These are phyloP conservation scores for Eilema sororculum DNA, from an alignment of 2,888 invertebrate species.

Conservation along the genomic window DNA sequence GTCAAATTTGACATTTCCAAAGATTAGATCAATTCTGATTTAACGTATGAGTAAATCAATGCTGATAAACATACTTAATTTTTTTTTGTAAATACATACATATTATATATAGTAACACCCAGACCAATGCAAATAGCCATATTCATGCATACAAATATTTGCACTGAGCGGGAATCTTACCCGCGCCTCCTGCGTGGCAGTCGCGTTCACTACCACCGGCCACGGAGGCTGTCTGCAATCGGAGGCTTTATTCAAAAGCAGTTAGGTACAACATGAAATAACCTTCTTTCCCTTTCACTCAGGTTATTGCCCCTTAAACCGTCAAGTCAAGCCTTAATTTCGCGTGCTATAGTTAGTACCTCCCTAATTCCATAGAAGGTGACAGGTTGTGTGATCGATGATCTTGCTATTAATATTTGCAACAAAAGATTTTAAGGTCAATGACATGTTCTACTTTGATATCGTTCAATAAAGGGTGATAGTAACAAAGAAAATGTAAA, in stretches of 20 bases:
- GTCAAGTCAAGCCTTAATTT: constrained; percentile 6
- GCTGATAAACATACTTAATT: no score
- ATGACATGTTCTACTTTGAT: constrained; percentile 2
- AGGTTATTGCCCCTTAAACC: constrained; percentile 17
- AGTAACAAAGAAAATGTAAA: not conserved
- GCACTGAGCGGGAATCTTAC: no score
- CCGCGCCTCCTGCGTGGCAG: no score
- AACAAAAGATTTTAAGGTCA: constrained; percentile 31
- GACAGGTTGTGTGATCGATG: constrained; percentile 35
- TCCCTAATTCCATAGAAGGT: constrained; percentile 20
- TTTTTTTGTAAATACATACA: no score
- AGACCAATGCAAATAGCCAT: no score
- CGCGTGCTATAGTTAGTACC: constrained; percentile 11
- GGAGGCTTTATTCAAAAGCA: not conserved
- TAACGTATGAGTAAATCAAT: no score
- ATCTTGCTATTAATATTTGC: constrained; percentile 33
- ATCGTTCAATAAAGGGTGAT: not conserved
- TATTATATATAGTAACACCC: no score
- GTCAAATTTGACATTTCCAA: not conserved
- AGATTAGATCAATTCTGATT: not conserved
- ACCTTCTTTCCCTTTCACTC: not conserved
- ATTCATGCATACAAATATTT: no score
- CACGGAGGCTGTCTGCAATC: no score
- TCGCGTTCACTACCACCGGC: no score
- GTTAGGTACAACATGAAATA: not conserved